Evolutionary conservation across 2,888 invertebrate genomes (phyloP).

Genomic region (Caenorhabditis angaria): DNA sequence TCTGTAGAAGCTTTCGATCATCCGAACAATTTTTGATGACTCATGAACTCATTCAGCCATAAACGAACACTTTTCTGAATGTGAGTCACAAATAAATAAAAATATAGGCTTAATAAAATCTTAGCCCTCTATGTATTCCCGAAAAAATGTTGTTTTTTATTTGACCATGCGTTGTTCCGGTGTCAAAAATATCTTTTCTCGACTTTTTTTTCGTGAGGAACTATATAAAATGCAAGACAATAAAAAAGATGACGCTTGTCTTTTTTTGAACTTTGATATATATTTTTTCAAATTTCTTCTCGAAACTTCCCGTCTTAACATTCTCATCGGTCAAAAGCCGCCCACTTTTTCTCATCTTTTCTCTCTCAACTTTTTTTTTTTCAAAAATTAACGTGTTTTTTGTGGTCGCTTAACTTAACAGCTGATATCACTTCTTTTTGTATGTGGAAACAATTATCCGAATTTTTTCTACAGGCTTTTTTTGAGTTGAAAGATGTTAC

Average conservation of each 20-base stretch:
- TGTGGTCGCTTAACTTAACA: neutral
- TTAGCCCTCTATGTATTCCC: neutral
- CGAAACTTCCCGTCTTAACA: neutral
- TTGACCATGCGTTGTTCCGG: slow-evolving; percentile 1
- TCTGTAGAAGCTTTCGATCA: neutral
- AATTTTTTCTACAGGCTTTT: neutral
- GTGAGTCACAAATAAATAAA: neutral
- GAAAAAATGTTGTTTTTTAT: neutral
- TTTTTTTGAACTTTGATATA: too few species aligned
- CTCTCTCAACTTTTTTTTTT: neutral
- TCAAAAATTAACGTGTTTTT: neutral
- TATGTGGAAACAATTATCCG: neutral
- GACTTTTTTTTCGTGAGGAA: too few species aligned
- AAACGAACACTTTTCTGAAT: neutral
- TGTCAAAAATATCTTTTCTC: too few species aligned
- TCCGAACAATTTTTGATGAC: neutral
- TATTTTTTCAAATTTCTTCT: too few species aligned
- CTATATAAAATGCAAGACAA: too few species aligned
- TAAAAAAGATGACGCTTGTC: too few species aligned
- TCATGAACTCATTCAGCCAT: neutral
- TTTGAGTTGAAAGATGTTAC: neutral
- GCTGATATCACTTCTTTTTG: neutral
- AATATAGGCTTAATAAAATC: neutral
- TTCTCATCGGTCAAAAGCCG: neutral
- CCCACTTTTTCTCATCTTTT: neutral